phyloP scores from a whole-genome alignment of 1,140 invertebrate genomes.

The Papilio polytes region DNA sequence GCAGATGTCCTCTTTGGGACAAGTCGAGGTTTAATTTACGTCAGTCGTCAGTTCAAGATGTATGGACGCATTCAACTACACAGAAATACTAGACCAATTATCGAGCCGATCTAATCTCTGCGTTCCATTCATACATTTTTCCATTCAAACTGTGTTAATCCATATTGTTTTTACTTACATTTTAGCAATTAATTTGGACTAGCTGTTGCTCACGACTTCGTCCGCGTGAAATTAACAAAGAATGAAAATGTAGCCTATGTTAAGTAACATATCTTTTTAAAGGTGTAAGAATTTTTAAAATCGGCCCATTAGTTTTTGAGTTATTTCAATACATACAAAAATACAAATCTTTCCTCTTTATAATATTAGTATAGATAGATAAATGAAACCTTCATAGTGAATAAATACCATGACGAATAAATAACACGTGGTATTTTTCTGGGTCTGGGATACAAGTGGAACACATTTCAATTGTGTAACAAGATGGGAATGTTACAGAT shows the following conservation, averaged over 20 bases:
- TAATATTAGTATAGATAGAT: no score
- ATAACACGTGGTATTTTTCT: background rate
- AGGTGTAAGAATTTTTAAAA: no score
- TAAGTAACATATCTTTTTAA: no score
- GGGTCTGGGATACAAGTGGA: background rate
- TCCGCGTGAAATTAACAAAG: background rate
- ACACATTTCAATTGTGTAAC: slow-evolving; percentile 22
- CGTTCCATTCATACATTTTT: background rate
- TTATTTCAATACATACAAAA: no score
- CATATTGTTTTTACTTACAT: background rate
- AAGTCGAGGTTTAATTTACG: slow-evolving; percentile 48
- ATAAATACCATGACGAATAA: no score
- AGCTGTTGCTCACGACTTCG: no score
- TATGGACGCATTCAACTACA: slow-evolving; percentile 35
- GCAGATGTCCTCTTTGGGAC: slow-evolving; percentile 45
- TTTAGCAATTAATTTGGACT: background rate
- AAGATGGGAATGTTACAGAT: slow-evolving; percentile 36
- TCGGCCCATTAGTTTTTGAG: no score
- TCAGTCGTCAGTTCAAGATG: slow-evolving; percentile 41
- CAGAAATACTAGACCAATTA: slow-evolving; percentile 24
- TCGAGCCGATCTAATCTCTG: slow-evolving; percentile 23
- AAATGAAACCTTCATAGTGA: no score
- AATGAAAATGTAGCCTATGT: no score
- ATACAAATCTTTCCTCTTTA: no score
- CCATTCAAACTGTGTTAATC: background rate